These are phyloP conservation scores for Grammomys dolichurus DNA, from an alignment of 2,113 vertebrate species.

Conservation along the genomic window DNA sequence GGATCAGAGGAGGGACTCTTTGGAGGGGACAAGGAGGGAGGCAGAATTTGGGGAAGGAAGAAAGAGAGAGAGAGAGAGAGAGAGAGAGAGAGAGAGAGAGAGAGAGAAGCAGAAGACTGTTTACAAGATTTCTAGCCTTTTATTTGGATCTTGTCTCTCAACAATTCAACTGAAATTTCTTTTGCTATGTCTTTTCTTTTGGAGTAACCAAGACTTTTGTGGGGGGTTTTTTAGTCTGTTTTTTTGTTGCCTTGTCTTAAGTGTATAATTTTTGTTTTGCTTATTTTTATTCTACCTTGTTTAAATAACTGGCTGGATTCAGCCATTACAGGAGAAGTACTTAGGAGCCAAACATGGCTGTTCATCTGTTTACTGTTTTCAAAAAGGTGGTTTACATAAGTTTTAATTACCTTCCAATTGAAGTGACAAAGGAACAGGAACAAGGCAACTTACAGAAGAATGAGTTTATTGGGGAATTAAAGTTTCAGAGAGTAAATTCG, in stretches of 20 bases:
- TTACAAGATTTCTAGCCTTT: background rate
- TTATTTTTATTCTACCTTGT: background rate
- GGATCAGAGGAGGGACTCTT: too few species aligned
- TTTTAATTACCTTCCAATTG: background rate
- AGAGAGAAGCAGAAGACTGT: too few species aligned
- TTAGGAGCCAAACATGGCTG: background rate
- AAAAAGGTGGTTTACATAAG: background rate
- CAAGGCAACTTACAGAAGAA: background rate
- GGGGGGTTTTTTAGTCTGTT: too few species aligned
- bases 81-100: too few species aligned
- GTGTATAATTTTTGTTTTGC: background rate
- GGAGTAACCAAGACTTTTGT: background rate
- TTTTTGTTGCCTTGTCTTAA: background rate
- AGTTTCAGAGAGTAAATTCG: background rate
- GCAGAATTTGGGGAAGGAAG: too few species aligned
- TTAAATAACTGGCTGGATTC: background rate
- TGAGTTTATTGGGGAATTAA: background rate
- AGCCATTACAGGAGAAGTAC: background rate
- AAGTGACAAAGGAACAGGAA: background rate
- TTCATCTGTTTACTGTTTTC: background rate
- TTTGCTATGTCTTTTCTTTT: background rate
- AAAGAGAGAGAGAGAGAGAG: too few species aligned
- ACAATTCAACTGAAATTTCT: background rate
- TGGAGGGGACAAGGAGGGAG: rapidly evolving
- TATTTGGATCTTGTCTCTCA: background rate